Base-by-base conservation (phyloP, 2,113 vertebrate genomes). In the Actenoides lindsayi region DNA sequence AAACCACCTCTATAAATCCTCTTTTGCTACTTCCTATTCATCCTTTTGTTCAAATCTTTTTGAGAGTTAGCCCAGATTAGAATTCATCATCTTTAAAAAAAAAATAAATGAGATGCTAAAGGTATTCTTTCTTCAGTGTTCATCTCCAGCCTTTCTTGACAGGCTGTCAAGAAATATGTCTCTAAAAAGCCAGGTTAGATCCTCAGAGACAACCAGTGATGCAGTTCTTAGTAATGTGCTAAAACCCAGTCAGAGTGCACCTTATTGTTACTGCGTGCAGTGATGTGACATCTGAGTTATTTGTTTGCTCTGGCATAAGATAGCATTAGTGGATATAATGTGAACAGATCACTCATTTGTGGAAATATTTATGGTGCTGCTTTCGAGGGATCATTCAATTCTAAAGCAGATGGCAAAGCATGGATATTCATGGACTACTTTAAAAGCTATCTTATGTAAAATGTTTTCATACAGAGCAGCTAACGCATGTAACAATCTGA, bases 291-390 rank as follows among this genome's bases (percentile, higher is more conserved):
- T 96, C 90, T 78, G 89, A 97, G 94, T 95, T 97, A 94, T 97
- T 97, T 98, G 96, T 97, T 97, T 96, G 86, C 95, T 93, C 85
- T 97, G 96, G 91, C 89, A n/a, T 93, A 82, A 91, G 93, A 94
- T 50, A 97, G 94, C 95, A 97, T 98, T 97, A 97, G 95, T 76
- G 85, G 94, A 87, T 90, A 85, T 97, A 96, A 98, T 78, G 77
- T 90, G 97, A 97, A 94, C 96, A 97, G 97, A 98, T 97, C 93
- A 86, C 79, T 98, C 96, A 97, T 96, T 97, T 96, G 96, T 70
- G 41, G 87, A 97, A 98, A 97, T 98, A 98, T 97, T 98, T 98
- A 97, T 90, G 93, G 87, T 78, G 60, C 85, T 95, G 96, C 92
- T 97, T 98, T 98, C 37, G 90, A 95, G 96, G 95, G 96, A 98